Base-by-base conservation (phyloP, 1,140 invertebrate genomes). In the Palaemon carinicauda region DNA sequence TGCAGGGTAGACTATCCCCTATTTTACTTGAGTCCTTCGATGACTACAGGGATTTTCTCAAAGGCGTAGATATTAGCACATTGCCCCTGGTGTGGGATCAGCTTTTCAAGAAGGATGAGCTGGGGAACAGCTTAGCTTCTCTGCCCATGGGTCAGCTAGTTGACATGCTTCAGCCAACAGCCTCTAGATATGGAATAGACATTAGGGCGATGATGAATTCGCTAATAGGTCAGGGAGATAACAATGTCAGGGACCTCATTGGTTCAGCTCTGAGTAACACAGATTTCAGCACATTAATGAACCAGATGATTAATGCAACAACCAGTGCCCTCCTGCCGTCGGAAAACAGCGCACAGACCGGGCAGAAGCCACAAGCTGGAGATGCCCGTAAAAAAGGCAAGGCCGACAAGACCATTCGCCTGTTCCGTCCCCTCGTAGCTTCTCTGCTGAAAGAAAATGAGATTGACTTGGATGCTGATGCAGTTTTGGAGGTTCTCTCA, bases 81-180 rank as follows among this genome's bases (percentile, higher is more conserved):
- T 17, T 79, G n/a, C 83, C 77, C 9, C 19, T 79, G 7, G 19
- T 41, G 7, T 80, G 33, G 56, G 75, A 85, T 7, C 73, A 85
- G 15, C 10, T 85, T 4, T 85, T 80, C 19, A 78, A 73, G 27
- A 85, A 87, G 54, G 73, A 87, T 51, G 71, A 69, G 10, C 33
- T 82, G 0, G 80, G 80, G 24, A 82, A 78, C 14, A 87, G 85
- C 31, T 21, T 87, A 19, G 85, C 85, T 0, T 69, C 24, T 3
- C 21, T 87, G n/a, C 85, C 85, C 15, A 17, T 87, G 69, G 85
- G 85, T 7, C 85, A 87, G 24, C 69, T 87, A 10, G 79, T 87
- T 5, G 85, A 87, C 51, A 21, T 87, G 52, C 24, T 87, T 19
- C 85, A 87, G 52, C 85, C 85, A 19, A 50, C 60, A 17, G 85